Base-by-base conservation (phyloP, 2,113 vertebrate species). In the Onychostoma macrolepis region DNA sequence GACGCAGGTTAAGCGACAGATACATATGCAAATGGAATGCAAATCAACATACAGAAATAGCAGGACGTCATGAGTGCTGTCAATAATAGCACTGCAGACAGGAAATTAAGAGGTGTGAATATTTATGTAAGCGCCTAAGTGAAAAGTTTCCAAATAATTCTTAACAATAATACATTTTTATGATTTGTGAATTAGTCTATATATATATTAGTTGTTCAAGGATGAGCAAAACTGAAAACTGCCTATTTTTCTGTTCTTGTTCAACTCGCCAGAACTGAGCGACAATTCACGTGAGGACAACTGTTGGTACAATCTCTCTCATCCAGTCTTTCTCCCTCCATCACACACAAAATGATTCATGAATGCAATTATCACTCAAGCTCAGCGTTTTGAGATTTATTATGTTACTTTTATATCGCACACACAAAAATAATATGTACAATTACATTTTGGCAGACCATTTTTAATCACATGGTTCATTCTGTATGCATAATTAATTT, bases 391-490 rank as follows among this genome's bases (percentile, higher is more conserved):
- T 91, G 89, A 80, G 63, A 38, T 86, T 85, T 81, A 87, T 79
- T 91, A 92, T 91, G 83, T 90, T 77, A 76, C 28, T 83, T 38
- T 74, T 28, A 74, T 50, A 77, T 89, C 90, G 43, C 86, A 89
- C 91, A 94, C 93, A 95, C 92, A 94, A 94, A 94, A 94, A 94
- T 93, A 94, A 92, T 90, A 80, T 91, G 91, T 89, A 92, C 90
- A 91, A 89, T 88, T 89, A 92, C 90, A 90, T 89, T 89, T 93
- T 85, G 56, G 89, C 92, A 89, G 92, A 91, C 90, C 90, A 43
- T 87, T 87, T 91, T 86, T 87, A 65, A 90, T 91, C 90, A 92
- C 45, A 83, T 88, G 84, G 69, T 90, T 92, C 89, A 87, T 89
- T 92, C 82, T 90, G 89, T 90, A 92, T 79, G 83, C 90, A n/a